Evolutionary conservation across 2,888 invertebrate genomes (phyloP).

Genomic region (Drosophila buzzatii): DNA sequence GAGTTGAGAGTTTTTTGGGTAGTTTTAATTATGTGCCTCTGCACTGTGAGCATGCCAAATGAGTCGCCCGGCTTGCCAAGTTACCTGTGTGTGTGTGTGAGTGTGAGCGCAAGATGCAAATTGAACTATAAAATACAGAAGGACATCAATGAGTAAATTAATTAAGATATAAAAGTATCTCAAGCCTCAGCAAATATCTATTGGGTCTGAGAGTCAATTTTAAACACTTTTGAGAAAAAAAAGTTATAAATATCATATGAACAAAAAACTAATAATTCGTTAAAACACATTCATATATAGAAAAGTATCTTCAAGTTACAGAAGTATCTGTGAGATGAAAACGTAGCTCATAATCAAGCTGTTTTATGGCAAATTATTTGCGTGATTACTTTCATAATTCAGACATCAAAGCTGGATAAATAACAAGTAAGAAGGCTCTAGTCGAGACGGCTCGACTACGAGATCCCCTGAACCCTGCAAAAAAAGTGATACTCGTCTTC

Average conservation of each 20-base stretch:
- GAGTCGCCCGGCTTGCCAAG: conserved; percentile 32
- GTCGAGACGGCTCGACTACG: no score
- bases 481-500: no score
- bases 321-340: no score
- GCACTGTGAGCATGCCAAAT: conserved; percentile 17
- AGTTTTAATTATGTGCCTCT: conserved; percentile 54
- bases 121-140: neutral
- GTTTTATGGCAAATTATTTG: no score
- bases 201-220: neutral
- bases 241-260: neutral
- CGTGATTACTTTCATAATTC: no score
- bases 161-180: neutral
- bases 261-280: neutral
- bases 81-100: neutral
- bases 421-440: no score
- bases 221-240: neutral
- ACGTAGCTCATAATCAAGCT: no score
- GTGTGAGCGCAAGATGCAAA: neutral
- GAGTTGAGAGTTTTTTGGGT: conserved; percentile 18
- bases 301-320: no score
- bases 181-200: neutral
- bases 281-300: neutral
- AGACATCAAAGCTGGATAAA: neutral
- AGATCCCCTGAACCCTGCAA: no score
- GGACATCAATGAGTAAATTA: neutral